phyloP scores from a whole-genome alignment of 2,888 invertebrate species.

The Bunonema sp. region DNA sequence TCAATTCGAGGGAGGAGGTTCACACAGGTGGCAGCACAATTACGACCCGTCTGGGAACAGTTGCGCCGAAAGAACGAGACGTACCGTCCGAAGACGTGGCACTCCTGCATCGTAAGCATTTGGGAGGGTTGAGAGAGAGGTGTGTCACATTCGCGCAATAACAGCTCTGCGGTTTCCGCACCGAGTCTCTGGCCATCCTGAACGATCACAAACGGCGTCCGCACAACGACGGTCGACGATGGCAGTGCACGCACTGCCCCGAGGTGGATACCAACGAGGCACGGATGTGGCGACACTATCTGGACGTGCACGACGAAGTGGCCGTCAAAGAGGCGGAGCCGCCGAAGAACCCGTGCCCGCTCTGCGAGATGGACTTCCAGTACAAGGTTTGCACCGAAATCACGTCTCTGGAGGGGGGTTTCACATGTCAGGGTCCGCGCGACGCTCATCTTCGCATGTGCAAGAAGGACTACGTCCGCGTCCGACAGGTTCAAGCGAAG shows the following conservation, averaged over 20 bases:
- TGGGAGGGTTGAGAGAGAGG: too few species aligned
- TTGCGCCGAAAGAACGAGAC: conserved; percentile 30
- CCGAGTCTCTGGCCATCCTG: conserved; percentile 25
- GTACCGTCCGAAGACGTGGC: conserved; percentile 27
- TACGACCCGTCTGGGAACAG: conserved; percentile 39
- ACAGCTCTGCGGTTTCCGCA: conserved; percentile 34
- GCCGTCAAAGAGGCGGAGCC: conserved; percentile 24
- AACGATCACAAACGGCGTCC: conserved; percentile 21
- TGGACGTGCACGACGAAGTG: conserved; percentile 29
- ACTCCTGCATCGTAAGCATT: too few species aligned
- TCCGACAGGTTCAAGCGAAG: conserved; percentile 18
- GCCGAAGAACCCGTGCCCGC: conserved; percentile 30
- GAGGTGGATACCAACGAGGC: conserved; percentile 36
- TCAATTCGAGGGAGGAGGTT: neutral
- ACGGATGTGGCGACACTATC: conserved; percentile 27
- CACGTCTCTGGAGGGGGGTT: neutral
- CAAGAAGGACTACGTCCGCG: conserved; percentile 26
- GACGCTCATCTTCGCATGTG: conserved; percentile 20
- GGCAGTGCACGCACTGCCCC: conserved; percentile 31
- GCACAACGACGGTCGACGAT: conserved; percentile 23
- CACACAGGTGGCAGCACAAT: conserved; percentile 31
- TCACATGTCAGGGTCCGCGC: neutral
- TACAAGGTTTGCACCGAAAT: conserved; percentile 12
- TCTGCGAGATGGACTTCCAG: conserved; percentile 39
- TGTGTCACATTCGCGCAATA: too few species aligned